Percentiles rank a stretch among this genome's conserved stretches.
These are phyloP conservation scores for Anhinga anhinga DNA, from an alignment of 2,113 vertebrate genomes.

Conservation along the genomic window DNA sequence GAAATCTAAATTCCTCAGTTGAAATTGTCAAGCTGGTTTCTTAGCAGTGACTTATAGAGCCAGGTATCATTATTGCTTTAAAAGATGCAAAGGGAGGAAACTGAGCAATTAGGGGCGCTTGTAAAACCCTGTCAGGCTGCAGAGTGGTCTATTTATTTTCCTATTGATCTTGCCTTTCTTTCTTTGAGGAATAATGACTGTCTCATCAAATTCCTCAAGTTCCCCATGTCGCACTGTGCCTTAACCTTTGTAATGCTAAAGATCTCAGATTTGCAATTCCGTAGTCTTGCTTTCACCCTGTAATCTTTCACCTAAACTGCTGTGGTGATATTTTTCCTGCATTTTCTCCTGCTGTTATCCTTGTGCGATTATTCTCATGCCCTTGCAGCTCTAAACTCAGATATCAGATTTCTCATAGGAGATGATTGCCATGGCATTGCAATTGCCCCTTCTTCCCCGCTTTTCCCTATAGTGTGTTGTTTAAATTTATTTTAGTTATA, in stretches of 20 bases:
- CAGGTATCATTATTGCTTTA: not conserved
- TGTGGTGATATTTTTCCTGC: not conserved
- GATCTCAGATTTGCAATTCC: not conserved
- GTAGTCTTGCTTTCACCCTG: not conserved
- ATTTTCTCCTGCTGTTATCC: not conserved
- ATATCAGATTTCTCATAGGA: not conserved
- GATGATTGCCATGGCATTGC: not conserved
- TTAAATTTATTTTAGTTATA: not conserved
- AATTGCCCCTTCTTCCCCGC: not conserved
- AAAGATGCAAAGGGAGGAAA: constrained; percentile 4
- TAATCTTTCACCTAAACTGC: not conserved
- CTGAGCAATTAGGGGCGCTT: not conserved
- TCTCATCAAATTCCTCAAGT: not conserved
- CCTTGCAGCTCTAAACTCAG: not conserved
- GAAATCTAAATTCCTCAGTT: not conserved
- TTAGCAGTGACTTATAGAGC: not conserved
- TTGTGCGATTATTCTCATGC: not conserved
- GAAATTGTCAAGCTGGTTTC: not conserved
- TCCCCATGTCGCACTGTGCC: not conserved
- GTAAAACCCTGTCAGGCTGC: constrained; percentile 16
- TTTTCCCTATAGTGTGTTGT: not conserved
- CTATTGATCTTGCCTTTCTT: constrained; percentile 6
- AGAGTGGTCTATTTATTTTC: constrained; percentile 19
- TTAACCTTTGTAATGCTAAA: constrained; percentile 44
- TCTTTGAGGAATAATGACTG: constrained; percentile 13